These are phyloP conservation scores for Acronicta leporina DNA, from an alignment of 2,888 invertebrate genomes.

Conservation along the genomic window DNA sequence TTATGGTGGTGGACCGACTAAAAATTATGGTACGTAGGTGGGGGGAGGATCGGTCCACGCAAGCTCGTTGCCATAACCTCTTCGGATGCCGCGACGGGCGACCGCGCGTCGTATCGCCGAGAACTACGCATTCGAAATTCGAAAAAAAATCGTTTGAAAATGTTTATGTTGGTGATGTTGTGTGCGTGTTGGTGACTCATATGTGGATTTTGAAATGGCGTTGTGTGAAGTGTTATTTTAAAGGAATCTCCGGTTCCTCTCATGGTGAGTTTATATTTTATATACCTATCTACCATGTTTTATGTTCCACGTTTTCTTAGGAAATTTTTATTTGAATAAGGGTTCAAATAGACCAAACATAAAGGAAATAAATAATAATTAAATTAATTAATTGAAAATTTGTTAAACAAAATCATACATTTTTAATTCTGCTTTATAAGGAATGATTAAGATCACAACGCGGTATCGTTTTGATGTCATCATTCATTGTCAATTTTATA, in stretches of 20 bases:
- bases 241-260: constrained; percentile 52
- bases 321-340: background rate
- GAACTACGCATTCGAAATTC: constrained; percentile 51
- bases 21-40: constrained; percentile 67
- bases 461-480: too few relatives aligned
- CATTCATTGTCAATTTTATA: too few relatives aligned
- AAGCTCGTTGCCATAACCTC: constrained; percentile 72
- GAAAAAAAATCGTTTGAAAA: constrained; percentile 50
- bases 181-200: constrained; percentile 55
- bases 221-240: constrained; percentile 51
- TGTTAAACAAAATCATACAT: too few relatives aligned
- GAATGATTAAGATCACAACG: too few relatives aligned
- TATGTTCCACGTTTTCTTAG: constrained; percentile 19
- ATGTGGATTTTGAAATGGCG: constrained; percentile 55
- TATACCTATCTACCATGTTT: constrained; percentile 3
- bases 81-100: constrained; percentile 65
- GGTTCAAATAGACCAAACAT: too few relatives aligned
- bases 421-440: too few relatives aligned
- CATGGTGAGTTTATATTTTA: constrained; percentile 56
- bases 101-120: constrained; percentile 56
- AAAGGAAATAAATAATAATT: too few relatives aligned
- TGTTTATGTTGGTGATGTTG: constrained; percentile 53
- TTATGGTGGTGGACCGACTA: constrained; percentile 74
- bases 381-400: too few relatives aligned
- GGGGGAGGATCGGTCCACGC: constrained; percentile 62